These are phyloP conservation scores for Cecidostiba fungosa DNA, from an alignment of 2,888 invertebrate species.

Conservation along the genomic window DNA sequence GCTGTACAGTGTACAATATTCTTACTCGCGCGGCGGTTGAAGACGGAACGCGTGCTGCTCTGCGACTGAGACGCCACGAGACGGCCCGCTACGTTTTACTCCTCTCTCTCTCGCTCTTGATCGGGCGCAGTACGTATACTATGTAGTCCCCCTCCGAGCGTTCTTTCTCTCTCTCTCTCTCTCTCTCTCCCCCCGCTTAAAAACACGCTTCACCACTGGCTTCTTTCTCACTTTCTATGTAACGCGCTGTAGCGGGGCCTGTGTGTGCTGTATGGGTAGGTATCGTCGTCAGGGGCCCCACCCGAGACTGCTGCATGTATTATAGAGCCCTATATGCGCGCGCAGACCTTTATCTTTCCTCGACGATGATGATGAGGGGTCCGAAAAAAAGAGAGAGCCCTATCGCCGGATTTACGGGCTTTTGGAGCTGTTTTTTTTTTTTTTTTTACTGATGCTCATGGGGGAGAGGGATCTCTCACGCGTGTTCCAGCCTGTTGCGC, in stretches of 20 bases:
- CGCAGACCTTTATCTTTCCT: neutral
- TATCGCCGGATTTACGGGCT: slow-evolving; percentile 10
- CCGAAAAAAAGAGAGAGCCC: neutral
- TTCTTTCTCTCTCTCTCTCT: slow-evolving; percentile 33
- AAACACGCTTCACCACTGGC: neutral
- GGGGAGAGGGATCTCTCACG: neutral
- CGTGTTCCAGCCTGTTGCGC: neutral
- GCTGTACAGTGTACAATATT: neutral
- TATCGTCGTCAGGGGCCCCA: slow-evolving; percentile 8
- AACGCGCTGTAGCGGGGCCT: slow-evolving; percentile 2
- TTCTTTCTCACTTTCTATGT: slow-evolving; percentile 19
- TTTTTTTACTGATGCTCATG: neutral
- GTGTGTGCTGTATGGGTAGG: neutral
- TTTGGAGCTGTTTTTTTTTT: neutral
- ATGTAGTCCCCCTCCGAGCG: slow-evolving; percentile 57
- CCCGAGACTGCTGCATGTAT: neutral
- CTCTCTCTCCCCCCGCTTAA: slow-evolving; percentile 17
- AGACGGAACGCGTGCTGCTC: slow-evolving; percentile 73
- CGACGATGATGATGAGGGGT: neutral
- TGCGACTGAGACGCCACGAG: slow-evolving; percentile 77
- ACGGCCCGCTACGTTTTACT: slow-evolving; percentile 72
- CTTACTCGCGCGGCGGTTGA: slow-evolving; percentile 5
- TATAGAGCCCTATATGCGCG: neutral
- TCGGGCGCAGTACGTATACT: slow-evolving; percentile 24
- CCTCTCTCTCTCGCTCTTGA: slow-evolving; percentile 55